Conservation (phyloP, 2,797 vertebrate genomes). For the Oreonectes daqikongensis region DNA sequence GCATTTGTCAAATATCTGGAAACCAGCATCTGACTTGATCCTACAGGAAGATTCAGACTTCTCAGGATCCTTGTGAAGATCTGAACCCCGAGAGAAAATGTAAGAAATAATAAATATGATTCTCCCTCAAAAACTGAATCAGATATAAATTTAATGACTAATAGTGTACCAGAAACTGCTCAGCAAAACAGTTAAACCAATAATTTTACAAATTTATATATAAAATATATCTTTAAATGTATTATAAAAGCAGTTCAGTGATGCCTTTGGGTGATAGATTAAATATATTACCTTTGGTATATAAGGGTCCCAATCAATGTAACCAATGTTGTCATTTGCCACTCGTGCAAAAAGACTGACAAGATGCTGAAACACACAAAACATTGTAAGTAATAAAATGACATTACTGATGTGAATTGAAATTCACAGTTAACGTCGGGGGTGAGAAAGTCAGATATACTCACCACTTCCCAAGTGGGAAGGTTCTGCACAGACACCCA, state of each 20-base stretch:
- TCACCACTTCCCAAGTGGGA: slow-evolving; percentile 95
- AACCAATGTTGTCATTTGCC: slow-evolving; percentile 97
- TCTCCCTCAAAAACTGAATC: not conserved
- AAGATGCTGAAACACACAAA: slow-evolving; percentile 80
- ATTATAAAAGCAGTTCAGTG: too few species aligned
- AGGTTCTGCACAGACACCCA: slow-evolving; percentile 97
- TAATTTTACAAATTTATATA: too few species aligned
- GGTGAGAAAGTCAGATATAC: slow-evolving; percentile 59
- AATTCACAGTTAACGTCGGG: not conserved
- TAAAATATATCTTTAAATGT: too few species aligned
- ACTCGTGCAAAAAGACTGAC: slow-evolving; percentile 95
- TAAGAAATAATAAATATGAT: not conserved
- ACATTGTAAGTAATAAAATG: not conserved
- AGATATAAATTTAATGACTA: too few species aligned
- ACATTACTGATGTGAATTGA: not conserved
- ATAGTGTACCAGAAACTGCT: too few species aligned
- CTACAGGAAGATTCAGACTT: slow-evolving; percentile 95
- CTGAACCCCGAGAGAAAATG: slow-evolving; percentile 70
- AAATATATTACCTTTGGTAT: slow-evolving; percentile 88
- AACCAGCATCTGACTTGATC: slow-evolving; percentile 92
- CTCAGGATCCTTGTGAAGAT: slow-evolving; percentile 96
- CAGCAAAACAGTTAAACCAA: too few species aligned
- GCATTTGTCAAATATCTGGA: slow-evolving; percentile 90
- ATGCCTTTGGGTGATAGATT: not conserved
- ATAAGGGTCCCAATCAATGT: slow-evolving; percentile 96